Conservation (phyloP, 2,113 vertebrate species). For the rat (Rattus norvegicus) region GRCr8 NC_086020.1:156828501-156829000, state of each 20-base stretch:
- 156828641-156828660: not conserved
- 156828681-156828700: not conserved
- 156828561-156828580: not conserved
- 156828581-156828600: not conserved
- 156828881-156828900: not conserved
- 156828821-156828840: not conserved
- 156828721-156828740: not conserved
- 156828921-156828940: not conserved
- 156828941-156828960: not conserved
- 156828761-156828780: not conserved
- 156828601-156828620: not conserved
- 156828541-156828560: not conserved
- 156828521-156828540: constrained; percentile 1
- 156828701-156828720: not conserved
- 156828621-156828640: not conserved
- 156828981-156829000: not conserved
- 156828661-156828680: not conserved
- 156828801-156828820: not conserved
- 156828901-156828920: not conserved
- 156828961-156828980: not conserved
- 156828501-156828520: not conserved
- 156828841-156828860: not conserved
- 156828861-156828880: not conserved
- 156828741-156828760: not conserved
- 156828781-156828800: not conserved